A percentile compares a stretch with the other conserved stretches of the same genome.
Conservation (phyloP, 2,888 invertebrate species). For the Melikaiella ostensackeni region DNA sequence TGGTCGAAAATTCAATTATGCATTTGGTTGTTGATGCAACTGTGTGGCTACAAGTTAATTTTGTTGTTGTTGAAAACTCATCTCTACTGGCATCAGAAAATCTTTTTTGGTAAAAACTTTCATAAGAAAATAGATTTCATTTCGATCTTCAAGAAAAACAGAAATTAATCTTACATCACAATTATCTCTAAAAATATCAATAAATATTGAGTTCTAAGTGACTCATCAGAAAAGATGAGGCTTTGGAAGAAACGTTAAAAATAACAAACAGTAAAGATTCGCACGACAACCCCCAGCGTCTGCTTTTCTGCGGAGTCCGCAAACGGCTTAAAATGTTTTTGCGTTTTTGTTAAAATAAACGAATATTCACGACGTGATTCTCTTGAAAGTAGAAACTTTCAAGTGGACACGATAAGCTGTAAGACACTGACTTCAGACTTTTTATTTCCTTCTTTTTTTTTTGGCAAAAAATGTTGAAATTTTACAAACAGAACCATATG, state of each 20-base stretch:
- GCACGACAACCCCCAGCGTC: neutral
- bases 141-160: no score
- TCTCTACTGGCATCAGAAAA: no score
- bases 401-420: neutral
- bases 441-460: neutral
- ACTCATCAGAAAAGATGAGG: neutral
- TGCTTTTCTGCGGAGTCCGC: neutral
- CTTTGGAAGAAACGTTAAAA: neutral
- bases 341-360: constrained; percentile 11
- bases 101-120: no score
- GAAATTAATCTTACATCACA: neutral
- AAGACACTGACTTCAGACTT: neutral
- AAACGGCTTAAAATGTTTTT: neutral
- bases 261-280: neutral
- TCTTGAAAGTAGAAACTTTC: neutral
- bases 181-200: neutral
- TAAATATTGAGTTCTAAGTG: neutral
- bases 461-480: neutral
- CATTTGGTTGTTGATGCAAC: no score
- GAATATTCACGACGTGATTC: constrained; percentile 9
- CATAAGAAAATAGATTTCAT: no score
- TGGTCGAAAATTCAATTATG: no score
- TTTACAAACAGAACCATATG: neutral
- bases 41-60: no score
- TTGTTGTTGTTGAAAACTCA: no score